Evolutionary conservation across 2,797 vertebrate genomes (phyloP).

Genomic region (Knipowitschia caucasica): DNA sequence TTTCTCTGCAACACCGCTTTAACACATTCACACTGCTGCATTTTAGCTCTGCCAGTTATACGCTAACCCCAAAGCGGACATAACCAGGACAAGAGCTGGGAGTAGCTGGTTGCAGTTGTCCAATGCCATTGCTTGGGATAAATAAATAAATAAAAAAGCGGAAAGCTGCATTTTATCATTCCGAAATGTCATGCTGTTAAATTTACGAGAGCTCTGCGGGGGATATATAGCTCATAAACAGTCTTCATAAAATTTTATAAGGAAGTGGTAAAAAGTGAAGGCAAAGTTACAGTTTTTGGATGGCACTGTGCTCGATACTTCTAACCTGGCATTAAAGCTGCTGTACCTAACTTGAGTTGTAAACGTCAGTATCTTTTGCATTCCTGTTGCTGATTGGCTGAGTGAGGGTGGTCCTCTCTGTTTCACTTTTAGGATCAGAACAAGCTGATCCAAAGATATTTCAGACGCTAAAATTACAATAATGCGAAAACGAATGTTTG

Average conservation of each 20-base stretch:
- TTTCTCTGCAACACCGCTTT: constrained; percentile 20
- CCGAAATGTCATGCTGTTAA: constrained; percentile 1
- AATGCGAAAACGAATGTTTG: no score
- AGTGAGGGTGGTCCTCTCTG: no score
- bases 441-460: no score
- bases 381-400: no score
- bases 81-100: constrained; percentile 5
- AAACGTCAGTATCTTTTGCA: no score
- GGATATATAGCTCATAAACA: not conserved
- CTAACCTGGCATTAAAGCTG: no score
- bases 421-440: no score
- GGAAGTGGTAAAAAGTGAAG: not conserved
- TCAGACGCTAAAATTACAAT: no score
- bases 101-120: not conserved
- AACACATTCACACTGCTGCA: constrained; percentile 36
- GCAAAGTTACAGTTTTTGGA: constrained; percentile 3
- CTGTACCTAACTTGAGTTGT: no score
- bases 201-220: not conserved
- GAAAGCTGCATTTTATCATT: not conserved
- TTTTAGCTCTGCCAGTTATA: constrained; percentile 15
- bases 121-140: not conserved
- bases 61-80: constrained; percentile 9
- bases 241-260: not conserved
- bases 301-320: no score
- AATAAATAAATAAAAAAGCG: not conserved